Conservation (phyloP, 2,113 vertebrate species). For the Triplophysa rosa region DNA sequence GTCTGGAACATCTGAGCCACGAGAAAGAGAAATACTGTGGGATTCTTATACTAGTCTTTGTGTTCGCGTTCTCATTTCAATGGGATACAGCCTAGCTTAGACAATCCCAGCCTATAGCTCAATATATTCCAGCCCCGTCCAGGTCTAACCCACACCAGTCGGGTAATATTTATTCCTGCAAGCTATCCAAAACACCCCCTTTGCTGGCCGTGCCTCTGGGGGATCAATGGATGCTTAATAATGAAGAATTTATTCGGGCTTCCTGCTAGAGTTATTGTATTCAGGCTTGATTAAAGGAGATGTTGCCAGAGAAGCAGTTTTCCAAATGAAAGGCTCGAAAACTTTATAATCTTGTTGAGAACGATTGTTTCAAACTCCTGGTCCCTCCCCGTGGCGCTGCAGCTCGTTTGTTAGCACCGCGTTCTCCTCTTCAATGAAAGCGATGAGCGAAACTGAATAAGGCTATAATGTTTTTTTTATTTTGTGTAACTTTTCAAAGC, state of each 20-base stretch:
- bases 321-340: conserved; percentile 43
- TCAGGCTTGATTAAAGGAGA: conserved; percentile 70
- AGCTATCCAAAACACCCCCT: conserved; percentile 70
- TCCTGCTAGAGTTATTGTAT: conserved; percentile 65
- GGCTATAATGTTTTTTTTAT: neutral
- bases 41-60: conserved; percentile 7
- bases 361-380: conserved; percentile 48
- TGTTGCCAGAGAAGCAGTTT: conserved; percentile 69
- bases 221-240: conserved; percentile 71
- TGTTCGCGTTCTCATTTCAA: conserved; percentile 16
- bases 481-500: neutral
- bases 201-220: conserved; percentile 63
- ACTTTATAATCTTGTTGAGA: conserved; percentile 51
- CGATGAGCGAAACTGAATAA: neutral
- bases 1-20: neutral
- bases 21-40: neutral
- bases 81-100: conserved; percentile 21
- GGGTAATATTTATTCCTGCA: conserved; percentile 66
- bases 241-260: conserved; percentile 72
- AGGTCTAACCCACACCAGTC: conserved; percentile 23
- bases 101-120: neutral
- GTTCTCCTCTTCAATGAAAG: conserved; percentile 5
- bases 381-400: neutral
- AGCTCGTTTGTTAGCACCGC: neutral
- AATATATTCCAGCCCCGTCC: conserved; percentile 2